These are phyloP conservation scores for Malurus leucopterus DNA, from an alignment of 2,797 vertebrate species.

Conservation along the genomic window DNA sequence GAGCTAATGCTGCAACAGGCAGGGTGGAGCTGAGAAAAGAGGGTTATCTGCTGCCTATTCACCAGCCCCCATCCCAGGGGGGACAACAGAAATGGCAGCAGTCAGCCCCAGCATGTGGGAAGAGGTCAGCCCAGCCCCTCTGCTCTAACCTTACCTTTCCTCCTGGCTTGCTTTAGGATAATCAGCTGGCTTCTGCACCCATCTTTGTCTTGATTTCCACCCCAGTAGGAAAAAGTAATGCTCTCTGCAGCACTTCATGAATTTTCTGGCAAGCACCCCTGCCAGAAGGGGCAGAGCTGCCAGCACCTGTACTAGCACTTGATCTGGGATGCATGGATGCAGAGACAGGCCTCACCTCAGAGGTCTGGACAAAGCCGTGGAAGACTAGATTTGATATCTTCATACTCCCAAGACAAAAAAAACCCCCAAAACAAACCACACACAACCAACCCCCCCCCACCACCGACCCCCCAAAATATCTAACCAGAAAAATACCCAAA, in stretches of 20 bases:
- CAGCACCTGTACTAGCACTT: neutral
- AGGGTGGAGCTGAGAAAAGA: neutral
- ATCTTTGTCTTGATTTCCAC: neutral
- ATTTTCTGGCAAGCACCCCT: neutral
- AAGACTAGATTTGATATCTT: neutral
- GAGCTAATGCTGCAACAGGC: neutral
- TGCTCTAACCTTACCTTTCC: neutral
- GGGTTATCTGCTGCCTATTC: neutral
- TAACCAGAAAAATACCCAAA: neutral
- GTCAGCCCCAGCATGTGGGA: rapidly evolving
- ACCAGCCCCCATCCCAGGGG: neutral
- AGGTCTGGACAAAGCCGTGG: neutral
- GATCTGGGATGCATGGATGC: neutral
- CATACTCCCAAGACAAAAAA: neutral
- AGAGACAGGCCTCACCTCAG: neutral
- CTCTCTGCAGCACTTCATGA: neutral
- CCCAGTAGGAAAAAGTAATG: neutral
- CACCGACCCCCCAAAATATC: no score
- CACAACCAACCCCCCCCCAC: rapidly evolving
- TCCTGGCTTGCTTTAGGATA: neutral
- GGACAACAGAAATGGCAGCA: neutral
- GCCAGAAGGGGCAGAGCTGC: neutral
- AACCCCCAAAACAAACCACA: neutral
- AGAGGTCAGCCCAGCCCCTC: neutral
- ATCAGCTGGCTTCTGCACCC: neutral